Evolutionary conservation across 2,888 invertebrate species (phyloP), one percentile per base, ranked within the genome.

Genomic region (Parnassius smintheus): DNA sequence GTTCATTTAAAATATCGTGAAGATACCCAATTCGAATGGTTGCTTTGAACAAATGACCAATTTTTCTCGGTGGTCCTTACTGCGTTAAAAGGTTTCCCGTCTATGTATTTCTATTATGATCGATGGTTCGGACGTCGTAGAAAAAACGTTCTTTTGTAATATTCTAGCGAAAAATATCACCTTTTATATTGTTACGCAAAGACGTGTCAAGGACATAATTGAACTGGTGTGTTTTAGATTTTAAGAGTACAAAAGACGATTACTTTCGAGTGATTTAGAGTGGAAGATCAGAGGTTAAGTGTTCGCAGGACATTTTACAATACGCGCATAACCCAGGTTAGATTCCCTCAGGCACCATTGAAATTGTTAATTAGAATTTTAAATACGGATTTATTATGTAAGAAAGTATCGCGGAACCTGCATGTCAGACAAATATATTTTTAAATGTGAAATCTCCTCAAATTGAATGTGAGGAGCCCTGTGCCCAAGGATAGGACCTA

Each of bases 101-200:
- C 54, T 49, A 48, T 49, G 54, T 60, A 49, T 49, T 42, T 60
- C 54, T 46, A 54, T 54, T 60, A 48, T 60, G 60, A 60, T 55
- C 54, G 60, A 60, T 60, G 49, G 49, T 54, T 60, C 35, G 60
- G 48, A 18, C 54, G 53, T 42, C 53, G 41, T 46, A 35, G 48
- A 13, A 48, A 42, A 60, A 60, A 54, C 54, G 48, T 44, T 49
- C 54, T 42, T 42, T 60, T 44, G 25, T 55, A 49, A 49, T 22
- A 60, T 44, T 42, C 11, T 41, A 49, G 48, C 53, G 22, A 55
- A 55, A 35, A 48, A 55, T 55, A 60, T 55, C 49, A 60, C 8
- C 18, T 13, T 55, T 55, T 54, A 54, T 59, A 46, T 53, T 59
- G 48, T 53, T 59, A 53, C 18, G 25, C 9, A 45, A 53, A 12